Evolutionary conservation across 2,113 vertebrate species (phyloP), one percentile per base, ranked within the genome.

Genomic region (Chitala chitala): DNA sequence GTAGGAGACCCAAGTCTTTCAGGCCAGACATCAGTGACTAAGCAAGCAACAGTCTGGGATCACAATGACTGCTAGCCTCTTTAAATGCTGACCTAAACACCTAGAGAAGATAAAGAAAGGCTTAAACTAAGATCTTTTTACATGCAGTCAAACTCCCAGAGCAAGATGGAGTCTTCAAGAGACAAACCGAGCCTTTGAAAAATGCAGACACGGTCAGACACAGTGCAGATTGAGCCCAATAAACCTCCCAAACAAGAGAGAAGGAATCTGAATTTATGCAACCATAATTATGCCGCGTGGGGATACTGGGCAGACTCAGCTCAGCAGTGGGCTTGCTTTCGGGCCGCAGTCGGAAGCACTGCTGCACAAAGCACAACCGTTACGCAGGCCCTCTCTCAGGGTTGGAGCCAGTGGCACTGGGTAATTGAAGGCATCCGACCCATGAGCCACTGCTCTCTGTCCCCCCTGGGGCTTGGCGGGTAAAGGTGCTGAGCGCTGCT

Each of bases 71-170:
- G n/a, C n/a, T n/a, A n/a, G n/a, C n/a, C n/a, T n/a, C n/a, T n/a
- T n/a, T n/a, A n/a, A n/a, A n/a, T n/a, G n/a, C n/a, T n/a, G n/a
- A n/a, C n/a, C n/a, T n/a, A n/a, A n/a, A n/a, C n/a, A n/a, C n/a
- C n/a, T n/a, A n/a, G n/a, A n/a, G n/a, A n/a, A n/a, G n/a, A n/a
- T n/a, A n/a, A n/a, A n/a, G n/a, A n/a, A n/a, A n/a, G n/a, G n/a
- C n/a, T n/a, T n/a, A n/a, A n/a, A n/a, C n/a, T n/a, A n/a, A n/a
- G n/a, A n/a, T n/a, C n/a, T n/a, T n/a, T n/a, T n/a, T n/a, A n/a
- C 68, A 82, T 77, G 75, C 76, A 77, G 83, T 82, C 26, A 29
- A n/a, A 70, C 82, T 85, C 53, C 78, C 83, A 82, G 80, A 84
- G 73, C 69, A 74, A 75, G 78, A 75, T 46, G 80, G 80, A 75